These are phyloP conservation scores for Gracilinanus agilis DNA, from an alignment of 2,113 vertebrate species.

Conservation along the genomic window DNA sequence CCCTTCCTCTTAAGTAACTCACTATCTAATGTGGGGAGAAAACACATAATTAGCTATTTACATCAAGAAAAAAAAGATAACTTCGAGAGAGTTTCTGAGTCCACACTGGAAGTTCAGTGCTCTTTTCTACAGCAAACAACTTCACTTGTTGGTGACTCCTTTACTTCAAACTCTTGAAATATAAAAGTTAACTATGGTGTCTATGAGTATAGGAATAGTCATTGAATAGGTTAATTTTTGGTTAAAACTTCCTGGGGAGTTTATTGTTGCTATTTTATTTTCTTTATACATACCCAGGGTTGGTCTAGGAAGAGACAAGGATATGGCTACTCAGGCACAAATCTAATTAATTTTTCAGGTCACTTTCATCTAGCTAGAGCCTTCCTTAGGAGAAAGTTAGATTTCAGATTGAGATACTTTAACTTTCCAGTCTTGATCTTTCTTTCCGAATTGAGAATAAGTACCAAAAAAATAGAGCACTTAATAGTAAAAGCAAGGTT, in stretches of 20 bases:
- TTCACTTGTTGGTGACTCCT: constrained; percentile 5
- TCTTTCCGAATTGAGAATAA: background rate
- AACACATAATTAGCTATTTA: background rate
- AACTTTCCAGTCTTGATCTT: background rate
- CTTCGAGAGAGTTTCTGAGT: background rate
- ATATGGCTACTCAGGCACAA: background rate
- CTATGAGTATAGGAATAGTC: background rate
- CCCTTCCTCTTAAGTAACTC: background rate
- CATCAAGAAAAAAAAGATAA: background rate
- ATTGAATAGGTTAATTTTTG: background rate
- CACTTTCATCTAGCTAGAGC: background rate
- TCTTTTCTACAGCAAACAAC: background rate
- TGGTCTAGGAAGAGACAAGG: background rate
- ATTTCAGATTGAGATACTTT: background rate
- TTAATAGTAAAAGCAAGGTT: background rate
- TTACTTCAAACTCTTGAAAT: background rate
- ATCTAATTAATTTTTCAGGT: background rate
- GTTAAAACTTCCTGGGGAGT: background rate
- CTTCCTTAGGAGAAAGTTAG: background rate
- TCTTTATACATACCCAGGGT: background rate
- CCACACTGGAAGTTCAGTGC: constrained; percentile 12
- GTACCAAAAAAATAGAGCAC: background rate
- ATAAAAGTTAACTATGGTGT: background rate
- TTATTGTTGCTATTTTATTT: background rate
- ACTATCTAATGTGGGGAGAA: background rate